Conservation (phyloP, 2,888 invertebrate genomes). For the Melanostoma scalare region DNA sequence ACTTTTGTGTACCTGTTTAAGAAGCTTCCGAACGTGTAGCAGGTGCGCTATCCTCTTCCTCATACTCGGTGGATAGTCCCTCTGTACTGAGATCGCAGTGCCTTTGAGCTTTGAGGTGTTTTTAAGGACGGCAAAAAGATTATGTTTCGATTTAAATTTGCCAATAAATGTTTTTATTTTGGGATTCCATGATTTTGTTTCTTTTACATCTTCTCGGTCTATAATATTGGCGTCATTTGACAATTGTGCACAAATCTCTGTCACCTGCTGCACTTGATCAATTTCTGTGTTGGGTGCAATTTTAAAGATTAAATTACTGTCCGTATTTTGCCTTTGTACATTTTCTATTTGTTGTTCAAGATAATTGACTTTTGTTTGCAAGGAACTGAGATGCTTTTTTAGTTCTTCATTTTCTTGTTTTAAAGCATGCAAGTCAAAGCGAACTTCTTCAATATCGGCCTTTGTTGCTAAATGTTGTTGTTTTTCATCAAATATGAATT, state of each 20-base stretch:
- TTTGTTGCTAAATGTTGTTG: no score
- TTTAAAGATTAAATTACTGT: slow-evolving; percentile 4
- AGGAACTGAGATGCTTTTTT: background rate
- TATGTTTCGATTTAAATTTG: background rate
- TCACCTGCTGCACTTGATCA: background rate
- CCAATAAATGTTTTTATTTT: background rate
- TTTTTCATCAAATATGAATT: background rate
- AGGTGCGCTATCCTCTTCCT: background rate
- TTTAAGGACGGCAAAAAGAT: background rate
- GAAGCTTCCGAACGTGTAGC: background rate
- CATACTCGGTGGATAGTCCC: background rate
- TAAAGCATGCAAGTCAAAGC: background rate
- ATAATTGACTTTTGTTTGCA: background rate
- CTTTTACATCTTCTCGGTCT: background rate
- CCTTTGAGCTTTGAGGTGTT: background rate
- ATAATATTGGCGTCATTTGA: background rate
- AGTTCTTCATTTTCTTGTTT: slow-evolving; percentile 4
- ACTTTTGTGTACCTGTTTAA: background rate
- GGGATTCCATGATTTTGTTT: background rate
- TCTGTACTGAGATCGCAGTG: background rate
- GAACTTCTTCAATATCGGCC: background rate
- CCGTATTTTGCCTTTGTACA: background rate
- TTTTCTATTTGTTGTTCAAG: background rate
- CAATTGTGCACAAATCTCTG: background rate
- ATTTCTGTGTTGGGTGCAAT: slow-evolving; percentile 1